Conservation (phyloP, 2,888 invertebrate genomes). For the Metacarcinus magister region DNA sequence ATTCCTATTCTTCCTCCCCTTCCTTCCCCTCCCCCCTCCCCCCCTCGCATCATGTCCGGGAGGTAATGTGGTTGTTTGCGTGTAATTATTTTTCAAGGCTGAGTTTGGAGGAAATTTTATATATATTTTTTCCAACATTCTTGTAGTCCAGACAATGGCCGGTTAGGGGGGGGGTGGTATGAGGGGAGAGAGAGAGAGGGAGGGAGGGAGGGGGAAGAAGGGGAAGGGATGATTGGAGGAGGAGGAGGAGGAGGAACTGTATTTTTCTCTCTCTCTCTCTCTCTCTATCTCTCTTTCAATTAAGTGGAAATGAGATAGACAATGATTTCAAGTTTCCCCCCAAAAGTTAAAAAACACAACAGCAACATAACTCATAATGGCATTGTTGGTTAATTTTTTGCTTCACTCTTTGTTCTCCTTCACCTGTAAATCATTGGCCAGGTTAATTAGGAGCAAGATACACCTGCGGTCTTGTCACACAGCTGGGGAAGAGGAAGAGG, state of each 20-base stretch:
- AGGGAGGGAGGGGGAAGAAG: neutral
- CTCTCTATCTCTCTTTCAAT: too few species aligned
- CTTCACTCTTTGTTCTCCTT: neutral
- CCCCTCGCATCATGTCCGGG: neutral
- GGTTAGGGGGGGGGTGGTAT: neutral
- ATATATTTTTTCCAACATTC: neutral
- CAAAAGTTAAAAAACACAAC: neutral
- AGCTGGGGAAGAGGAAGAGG: neutral
- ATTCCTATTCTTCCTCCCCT: neutral
- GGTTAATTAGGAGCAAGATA: neutral
- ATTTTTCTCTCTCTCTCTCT: too few species aligned
- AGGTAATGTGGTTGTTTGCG: neutral
- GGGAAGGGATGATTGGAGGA: neutral
- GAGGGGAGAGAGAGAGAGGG: neutral
- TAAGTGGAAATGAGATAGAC: too few species aligned
- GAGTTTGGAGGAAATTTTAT: neutral
- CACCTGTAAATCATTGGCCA: neutral
- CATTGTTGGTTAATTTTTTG: too few species aligned
- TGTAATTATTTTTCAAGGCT: conserved; percentile 26
- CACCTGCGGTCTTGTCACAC: neutral
- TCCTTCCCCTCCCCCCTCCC: neutral
- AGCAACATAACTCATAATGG: neutral
- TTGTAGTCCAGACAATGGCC: neutral
- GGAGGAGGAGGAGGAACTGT: neutral
- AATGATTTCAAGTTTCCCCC: too few species aligned